Evolutionary conservation across 2,113 vertebrate genomes (phyloP), one percentile per base, ranked within the genome.

Genomic region (Tautogolabrus adspersus): DNA sequence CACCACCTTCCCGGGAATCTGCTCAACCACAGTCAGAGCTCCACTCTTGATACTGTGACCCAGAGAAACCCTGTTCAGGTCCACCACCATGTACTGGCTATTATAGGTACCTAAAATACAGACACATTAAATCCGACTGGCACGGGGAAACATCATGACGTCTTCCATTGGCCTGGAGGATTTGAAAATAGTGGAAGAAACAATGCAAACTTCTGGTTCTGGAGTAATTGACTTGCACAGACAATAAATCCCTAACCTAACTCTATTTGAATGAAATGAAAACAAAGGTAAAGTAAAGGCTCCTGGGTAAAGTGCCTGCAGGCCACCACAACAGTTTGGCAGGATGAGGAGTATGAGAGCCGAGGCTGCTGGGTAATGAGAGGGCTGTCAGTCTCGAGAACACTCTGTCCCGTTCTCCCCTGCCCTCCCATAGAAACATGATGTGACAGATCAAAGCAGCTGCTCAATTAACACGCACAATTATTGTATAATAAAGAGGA

Each of bases 61-160:
- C 70, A 95, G 89, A 58, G 88, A 93, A 13, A 97, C 88, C 79
- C 92, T 95, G 86, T 91, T 96, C 89, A 96, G 90, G 87, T 97
- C 96, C 91, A 98, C 84, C 77, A 98, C 89, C 96, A 97, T 97
- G 89, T 97, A 97, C 68, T 98, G 96, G 75, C 96, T 97, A 89
- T 97, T 97, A 69, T 98, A 97, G 56, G 96, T 98, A 18, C 96
- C 97, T 97, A 77, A 34, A 63, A 72, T 3, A 66, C 44, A 46
- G 15, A 40, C 42, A 70, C 18, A 66, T 3, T 13, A 0, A 52
- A 37, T 8, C 15, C 30, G 22, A 51, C 44, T 47, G 10, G 30
- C 46, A 44, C 58, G 74, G 26, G 34, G 61, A 71, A 57, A 65
- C 60, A 75, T 67, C 63, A 78, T 40, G 64, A 11, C 54, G 77